Evolutionary conservation across 2,888 invertebrate species (phyloP), one percentile per base, ranked within the genome.

Genomic region (Cataglyphis cursor): DNA sequence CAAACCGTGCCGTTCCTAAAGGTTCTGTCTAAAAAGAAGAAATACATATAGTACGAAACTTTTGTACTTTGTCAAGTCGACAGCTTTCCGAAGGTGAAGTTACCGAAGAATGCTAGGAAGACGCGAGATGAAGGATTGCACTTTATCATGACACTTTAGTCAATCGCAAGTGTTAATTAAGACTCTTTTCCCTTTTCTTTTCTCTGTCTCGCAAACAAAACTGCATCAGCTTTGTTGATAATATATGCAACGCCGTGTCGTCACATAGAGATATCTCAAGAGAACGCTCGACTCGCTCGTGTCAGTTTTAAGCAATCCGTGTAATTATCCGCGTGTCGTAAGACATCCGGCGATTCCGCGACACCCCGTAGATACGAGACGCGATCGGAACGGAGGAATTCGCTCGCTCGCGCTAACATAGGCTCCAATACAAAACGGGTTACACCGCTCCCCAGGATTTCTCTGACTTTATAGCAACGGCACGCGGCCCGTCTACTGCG

Each of bases 401-500:
- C 68, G 38, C 38, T 83, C 65, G 41, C 35, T 38, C n/a, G 54
- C 54, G 35, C 24, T 8, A 61, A 44, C 44, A 44, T 44, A 44
- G 65, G 76, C 35, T 59, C 12, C 41, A 8, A 59, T 64, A 75
- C 41, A 84, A 70, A 89, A 85, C 85, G 57, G 78, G 88, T 89
- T 84, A 73, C 83, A 84, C 85, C 81, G 64, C 85, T 82, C 80
- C 65, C 48, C 62, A 64, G 82, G 88, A 89, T 90, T 84, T 90
- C 87, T 88, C 84, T 80, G 87, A 87, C 54, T 89, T 81, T 88
- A 88, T 80, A 82, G 85, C 89, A 88, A 87, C 89, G 91, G 92
- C 89, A 90, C 90, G 91, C 87, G 85, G 84, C 84, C 51, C 82
- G 90, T 92, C 90, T 92, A 72, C 86, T 64, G 54, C 83, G 87